These are phyloP conservation scores for Halcyon badia DNA, from an alignment of 2,797 vertebrate species.

Conservation along the genomic window DNA sequence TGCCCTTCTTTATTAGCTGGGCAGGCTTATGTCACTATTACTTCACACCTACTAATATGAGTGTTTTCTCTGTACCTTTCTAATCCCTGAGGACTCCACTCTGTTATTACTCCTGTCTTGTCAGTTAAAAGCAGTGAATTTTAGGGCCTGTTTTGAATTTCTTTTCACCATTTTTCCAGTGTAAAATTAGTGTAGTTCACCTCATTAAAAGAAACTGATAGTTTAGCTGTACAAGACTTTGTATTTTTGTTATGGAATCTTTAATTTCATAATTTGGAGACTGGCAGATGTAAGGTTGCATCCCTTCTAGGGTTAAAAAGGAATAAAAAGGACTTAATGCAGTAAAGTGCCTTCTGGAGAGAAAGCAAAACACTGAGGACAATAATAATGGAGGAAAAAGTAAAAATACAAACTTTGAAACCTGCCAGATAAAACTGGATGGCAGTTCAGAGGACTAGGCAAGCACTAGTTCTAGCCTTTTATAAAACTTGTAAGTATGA, in stretches of 20 bases:
- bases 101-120: not conserved
- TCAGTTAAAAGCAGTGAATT: not conserved
- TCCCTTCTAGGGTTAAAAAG: not conserved
- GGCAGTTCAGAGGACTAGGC: slow-evolving; percentile 3
- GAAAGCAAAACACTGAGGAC: slow-evolving; percentile 2
- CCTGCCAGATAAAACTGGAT: not conserved
- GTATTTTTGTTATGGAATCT: not conserved
- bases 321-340: not conserved
- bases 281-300: not conserved
- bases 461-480: slow-evolving; percentile 29
- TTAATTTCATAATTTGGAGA: not conserved
- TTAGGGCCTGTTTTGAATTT: not conserved
- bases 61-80: not conserved
- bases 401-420: slow-evolving; percentile 20
- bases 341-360: not conserved
- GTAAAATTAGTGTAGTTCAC: not conserved
- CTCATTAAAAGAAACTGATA: not conserved
- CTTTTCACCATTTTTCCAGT: not conserved
- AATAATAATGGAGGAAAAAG: slow-evolving; percentile 1
- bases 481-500: slow-evolving; percentile 47
- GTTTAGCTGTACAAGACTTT: not conserved
- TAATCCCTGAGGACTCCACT: not conserved
- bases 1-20: not conserved
- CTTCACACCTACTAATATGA: not conserved
- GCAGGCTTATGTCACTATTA: not conserved